These are phyloP conservation scores for Pseudomyrmex gracilis DNA, from an alignment of 1,140 invertebrate genomes.

Conservation along the genomic window DNA sequence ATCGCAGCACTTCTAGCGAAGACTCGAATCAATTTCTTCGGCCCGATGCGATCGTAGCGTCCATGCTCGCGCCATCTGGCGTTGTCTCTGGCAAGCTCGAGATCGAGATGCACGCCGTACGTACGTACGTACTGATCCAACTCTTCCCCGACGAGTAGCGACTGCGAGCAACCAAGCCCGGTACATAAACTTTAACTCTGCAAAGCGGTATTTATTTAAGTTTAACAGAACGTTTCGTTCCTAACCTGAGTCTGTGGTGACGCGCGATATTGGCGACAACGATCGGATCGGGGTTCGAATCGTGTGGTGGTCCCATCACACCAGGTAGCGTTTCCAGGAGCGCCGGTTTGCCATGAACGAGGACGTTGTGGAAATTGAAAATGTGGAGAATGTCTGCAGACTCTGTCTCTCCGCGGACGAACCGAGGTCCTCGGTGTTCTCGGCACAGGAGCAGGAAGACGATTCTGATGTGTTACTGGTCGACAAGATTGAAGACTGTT, in stretches of 20 bases:
- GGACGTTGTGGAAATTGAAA: slow-evolving; percentile 77
- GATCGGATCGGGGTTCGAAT: neutral
- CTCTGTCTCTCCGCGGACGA: slow-evolving; percentile 87
- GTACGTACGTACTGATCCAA: no score
- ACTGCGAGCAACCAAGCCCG: no score
- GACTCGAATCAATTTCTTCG: no score
- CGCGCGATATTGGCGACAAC: slow-evolving; percentile 11
- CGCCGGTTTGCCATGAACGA: slow-evolving; percentile 75
- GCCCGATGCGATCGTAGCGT: no score
- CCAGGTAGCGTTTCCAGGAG: neutral
- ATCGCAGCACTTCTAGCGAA: no score
- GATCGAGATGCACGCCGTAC: no score
- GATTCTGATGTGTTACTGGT: slow-evolving; percentile 84
- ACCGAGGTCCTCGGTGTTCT: slow-evolving; percentile 83
- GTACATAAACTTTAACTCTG: no score
- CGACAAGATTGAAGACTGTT: slow-evolving; percentile 87
- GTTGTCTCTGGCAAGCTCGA: no score
- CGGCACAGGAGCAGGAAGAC: slow-evolving; percentile 77
- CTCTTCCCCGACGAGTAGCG: no score
- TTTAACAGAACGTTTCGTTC: slow-evolving; percentile 75
- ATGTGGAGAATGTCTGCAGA: slow-evolving; percentile 86
- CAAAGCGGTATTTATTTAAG: no score
- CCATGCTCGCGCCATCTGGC: no score
- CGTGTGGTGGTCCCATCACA: neutral
- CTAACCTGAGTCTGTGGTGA: slow-evolving; percentile 70